These are phyloP conservation scores for Trachelus troglodyta DNA, from an alignment of 2,888 invertebrate genomes.

Conservation along the genomic window DNA sequence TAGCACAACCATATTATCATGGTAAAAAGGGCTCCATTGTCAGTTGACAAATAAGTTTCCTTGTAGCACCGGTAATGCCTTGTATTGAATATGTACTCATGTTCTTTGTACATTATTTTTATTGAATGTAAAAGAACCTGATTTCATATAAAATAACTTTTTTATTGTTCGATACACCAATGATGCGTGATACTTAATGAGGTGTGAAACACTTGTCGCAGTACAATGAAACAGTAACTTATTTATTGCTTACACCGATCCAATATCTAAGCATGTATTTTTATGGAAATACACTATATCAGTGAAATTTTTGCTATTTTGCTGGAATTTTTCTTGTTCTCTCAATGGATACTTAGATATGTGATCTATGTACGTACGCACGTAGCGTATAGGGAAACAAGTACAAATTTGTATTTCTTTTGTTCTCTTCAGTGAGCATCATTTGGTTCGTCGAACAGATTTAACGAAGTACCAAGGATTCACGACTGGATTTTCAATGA, in stretches of 20 bases:
- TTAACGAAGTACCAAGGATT: not conserved
- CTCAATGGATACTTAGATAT: no score
- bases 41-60: not conserved
- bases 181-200: not conserved
- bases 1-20: not conserved
- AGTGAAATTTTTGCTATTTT: no score
- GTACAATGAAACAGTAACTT: not conserved
- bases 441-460: not conserved
- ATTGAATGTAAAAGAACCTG: not conserved
- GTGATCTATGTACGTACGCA: no score
- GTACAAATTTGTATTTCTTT: no score
- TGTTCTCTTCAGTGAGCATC: no score
- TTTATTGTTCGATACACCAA: not conserved
- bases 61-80: not conserved
- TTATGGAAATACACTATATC: no score
- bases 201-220: not conserved
- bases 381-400: no score
- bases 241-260: not conserved
- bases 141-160: not conserved
- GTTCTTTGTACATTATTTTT: not conserved
- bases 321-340: no score
- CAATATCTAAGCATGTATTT: no score
- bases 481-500: not conserved
- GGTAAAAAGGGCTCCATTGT: not conserved
- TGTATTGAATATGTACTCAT: not conserved